Evolutionary conservation across 2,113 vertebrate species (phyloP).

Genomic region (Triplophysa rosa): DNA sequence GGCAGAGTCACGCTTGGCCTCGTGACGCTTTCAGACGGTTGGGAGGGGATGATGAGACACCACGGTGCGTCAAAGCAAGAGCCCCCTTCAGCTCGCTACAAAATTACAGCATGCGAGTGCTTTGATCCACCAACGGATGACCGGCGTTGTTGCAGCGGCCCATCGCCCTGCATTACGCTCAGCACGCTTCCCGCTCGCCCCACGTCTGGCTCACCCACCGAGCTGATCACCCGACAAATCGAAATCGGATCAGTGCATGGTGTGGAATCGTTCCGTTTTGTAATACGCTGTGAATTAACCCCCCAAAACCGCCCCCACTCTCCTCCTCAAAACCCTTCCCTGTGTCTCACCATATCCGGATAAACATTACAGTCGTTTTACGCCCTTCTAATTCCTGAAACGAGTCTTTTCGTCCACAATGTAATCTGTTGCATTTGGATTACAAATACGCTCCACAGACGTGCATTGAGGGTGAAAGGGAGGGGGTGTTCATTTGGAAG

Average conservation of each 20-base stretch:
- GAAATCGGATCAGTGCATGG: conserved; percentile 57
- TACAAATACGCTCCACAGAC: conserved; percentile 12
- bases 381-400: conserved; percentile 48
- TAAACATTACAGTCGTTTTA: conserved; percentile 50
- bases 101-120: conserved; percentile 62
- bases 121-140: conserved; percentile 72
- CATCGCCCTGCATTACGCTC: conserved; percentile 56
- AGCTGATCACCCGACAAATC: conserved; percentile 63
- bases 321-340: background rate
- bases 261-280: conserved; percentile 42
- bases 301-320: conserved; percentile 17
- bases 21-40: conserved; percentile 64
- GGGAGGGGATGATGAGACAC: conserved; percentile 54
- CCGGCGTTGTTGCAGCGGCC: conserved; percentile 51
- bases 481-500: background rate
- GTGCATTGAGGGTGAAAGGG: conserved; percentile 3
- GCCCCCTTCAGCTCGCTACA: conserved; percentile 60
- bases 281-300: conserved; percentile 30
- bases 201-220: conserved; percentile 56
- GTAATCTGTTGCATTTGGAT: conserved; percentile 11
- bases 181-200: conserved; percentile 44
- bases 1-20: conserved; percentile 63
- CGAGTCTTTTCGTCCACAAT: conserved; percentile 49
- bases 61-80: conserved; percentile 48
- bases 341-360: conserved; percentile 17